These are phyloP conservation scores for Sitta carolinensis DNA, from an alignment of 2,797 vertebrate species.

Conservation along the genomic window DNA sequence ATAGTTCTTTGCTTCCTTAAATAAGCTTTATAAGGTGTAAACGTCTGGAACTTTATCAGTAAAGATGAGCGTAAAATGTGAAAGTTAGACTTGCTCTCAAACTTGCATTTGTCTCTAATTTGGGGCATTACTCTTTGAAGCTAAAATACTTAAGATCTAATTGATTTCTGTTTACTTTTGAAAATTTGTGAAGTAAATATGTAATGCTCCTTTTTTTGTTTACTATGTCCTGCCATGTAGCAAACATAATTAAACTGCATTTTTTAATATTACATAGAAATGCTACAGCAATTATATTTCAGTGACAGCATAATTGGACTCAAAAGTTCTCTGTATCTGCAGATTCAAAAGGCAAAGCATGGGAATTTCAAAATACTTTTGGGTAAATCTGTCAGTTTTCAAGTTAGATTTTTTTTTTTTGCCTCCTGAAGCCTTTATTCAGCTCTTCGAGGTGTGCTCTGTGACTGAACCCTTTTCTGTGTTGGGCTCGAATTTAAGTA, in stretches of 20 bases:
- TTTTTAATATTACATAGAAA: neutral
- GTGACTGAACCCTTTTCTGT: neutral
- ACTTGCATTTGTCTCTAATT: neutral
- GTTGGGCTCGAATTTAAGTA: neutral
- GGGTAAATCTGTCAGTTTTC: neutral
- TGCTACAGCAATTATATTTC: neutral
- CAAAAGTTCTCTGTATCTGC: neutral
- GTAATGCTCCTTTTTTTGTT: neutral
- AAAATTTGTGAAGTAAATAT: neutral
- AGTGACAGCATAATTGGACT: neutral
- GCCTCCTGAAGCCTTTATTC: neutral
- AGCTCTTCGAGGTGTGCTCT: neutral
- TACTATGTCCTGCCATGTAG: neutral
- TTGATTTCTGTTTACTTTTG: neutral
- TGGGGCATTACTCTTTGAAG: neutral
- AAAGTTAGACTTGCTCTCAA: neutral
- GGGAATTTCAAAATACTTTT: neutral
- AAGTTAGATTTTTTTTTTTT: neutral
- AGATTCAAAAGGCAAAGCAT: neutral
- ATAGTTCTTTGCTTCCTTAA: neutral
- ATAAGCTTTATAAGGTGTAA: neutral
- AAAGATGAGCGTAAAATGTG: neutral
- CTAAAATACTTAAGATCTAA: neutral
- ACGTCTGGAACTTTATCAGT: neutral
- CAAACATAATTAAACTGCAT: neutral